phyloP scores from a whole-genome alignment of 2,888 invertebrate genomes.

The Pseudoips prasinana region DNA sequence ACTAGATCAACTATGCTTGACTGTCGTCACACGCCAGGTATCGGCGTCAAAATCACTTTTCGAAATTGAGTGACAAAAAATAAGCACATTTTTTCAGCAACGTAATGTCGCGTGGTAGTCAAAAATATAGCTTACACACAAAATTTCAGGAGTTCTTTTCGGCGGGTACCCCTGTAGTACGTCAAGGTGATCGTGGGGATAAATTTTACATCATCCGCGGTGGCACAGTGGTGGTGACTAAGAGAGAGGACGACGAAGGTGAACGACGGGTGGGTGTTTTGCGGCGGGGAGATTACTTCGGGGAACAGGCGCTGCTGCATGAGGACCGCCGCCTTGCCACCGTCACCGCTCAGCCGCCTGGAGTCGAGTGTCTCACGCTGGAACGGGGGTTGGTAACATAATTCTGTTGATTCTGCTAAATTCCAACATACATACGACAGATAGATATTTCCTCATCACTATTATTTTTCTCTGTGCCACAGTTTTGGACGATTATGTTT shows the following conservation, averaged over 20 bases:
- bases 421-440: no score
- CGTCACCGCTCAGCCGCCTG: conserved; percentile 91
- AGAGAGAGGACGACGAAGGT: conserved; percentile 80
- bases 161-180: conserved; percentile 89
- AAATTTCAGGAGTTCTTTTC: conserved; percentile 88
- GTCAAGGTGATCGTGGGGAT: conserved; percentile 93
- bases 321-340: conserved; percentile 95
- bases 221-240: conserved; percentile 89
- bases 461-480: no score
- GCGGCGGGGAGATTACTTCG: conserved; percentile 92
- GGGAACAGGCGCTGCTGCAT: conserved; percentile 92
- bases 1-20: no score
- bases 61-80: no score
- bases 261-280: conserved; percentile 87
- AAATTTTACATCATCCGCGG: conserved; percentile 95
- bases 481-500: no score
- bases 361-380: conserved; percentile 93
- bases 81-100: no score
- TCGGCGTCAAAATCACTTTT: no score
- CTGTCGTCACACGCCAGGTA: no score
- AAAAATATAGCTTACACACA: no score
- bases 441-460: no score
- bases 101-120: no score
- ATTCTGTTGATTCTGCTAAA: no score
- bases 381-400: conserved; percentile 87